These are phyloP conservation scores for Antrozous pallidus DNA, from an alignment of 2,797 vertebrate species.

Conservation along the genomic window DNA sequence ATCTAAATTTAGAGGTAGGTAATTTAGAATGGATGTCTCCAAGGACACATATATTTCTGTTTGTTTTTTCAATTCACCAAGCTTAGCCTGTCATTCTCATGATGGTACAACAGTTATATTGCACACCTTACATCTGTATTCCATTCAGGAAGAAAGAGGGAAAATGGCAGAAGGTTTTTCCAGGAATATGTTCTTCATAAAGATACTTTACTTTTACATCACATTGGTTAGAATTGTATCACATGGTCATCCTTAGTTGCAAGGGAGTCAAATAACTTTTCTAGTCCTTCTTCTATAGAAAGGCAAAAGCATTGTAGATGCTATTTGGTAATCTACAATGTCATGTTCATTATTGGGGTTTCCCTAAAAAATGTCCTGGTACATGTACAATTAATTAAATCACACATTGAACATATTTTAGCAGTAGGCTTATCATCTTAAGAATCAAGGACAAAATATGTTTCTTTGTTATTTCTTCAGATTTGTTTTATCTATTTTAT, in stretches of 20 bases:
- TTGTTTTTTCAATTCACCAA: background rate
- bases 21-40: background rate
- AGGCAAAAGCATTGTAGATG: background rate
- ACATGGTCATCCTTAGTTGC: background rate
- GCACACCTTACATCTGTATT: conserved; percentile 1
- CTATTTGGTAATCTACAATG: background rate
- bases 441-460: conserved; percentile 16
- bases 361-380: background rate
- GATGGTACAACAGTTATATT: background rate
- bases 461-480: background rate
- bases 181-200: background rate
- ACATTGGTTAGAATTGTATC: conserved; percentile 10
- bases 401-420: conserved; percentile 27
- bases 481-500: conserved; percentile 3
- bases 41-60: background rate
- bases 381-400: background rate
- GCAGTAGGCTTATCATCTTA: background rate
- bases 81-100: background rate
- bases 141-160: conserved; percentile 9
- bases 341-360: background rate
- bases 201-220: background rate
- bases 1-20: background rate
- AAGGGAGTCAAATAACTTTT: conserved; percentile 21
- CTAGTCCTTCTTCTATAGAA: background rate
- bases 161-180: conserved; percentile 1